These are phyloP conservation scores for Psophia crepitans DNA, from an alignment of 2,113 vertebrate species.

Conservation along the genomic window DNA sequence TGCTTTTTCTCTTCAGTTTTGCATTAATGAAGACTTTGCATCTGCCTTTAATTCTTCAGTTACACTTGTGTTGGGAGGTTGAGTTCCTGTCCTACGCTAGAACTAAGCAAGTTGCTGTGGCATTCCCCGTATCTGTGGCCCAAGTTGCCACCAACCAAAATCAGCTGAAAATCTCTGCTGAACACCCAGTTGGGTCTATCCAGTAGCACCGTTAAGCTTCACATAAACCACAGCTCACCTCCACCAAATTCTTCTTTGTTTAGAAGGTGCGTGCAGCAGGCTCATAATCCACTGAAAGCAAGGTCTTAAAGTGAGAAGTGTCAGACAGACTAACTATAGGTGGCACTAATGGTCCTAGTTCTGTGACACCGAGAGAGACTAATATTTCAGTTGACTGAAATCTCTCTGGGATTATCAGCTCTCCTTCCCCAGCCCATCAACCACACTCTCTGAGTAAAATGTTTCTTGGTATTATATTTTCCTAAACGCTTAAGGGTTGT, in stretches of 20 bases:
- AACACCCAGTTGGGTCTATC: not conserved
- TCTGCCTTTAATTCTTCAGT: not conserved
- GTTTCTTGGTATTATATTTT: not conserved
- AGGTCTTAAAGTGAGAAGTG: not conserved
- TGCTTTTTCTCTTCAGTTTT: not conserved
- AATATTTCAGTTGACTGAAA: not conserved
- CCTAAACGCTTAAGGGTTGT: not conserved
- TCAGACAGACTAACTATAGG: slow-evolving; percentile 22
- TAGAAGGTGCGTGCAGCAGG: not conserved
- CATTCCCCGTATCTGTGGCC: not conserved
- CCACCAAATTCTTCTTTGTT: not conserved
- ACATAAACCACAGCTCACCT: not conserved
- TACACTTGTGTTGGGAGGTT: not conserved
- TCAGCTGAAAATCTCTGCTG: not conserved
- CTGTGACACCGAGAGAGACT: not conserved
- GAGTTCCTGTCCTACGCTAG: not conserved
- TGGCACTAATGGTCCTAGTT: slow-evolving; percentile 22
- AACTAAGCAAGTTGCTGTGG: rapidly evolving
- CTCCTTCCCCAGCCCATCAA: not conserved
- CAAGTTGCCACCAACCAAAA: not conserved
- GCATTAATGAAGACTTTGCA: not conserved
- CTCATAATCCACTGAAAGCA: not conserved
- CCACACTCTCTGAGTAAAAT: not conserved
- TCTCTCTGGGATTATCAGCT: not conserved
- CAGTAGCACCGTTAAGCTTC: not conserved